Evolutionary conservation across 2,888 invertebrate species (phyloP), one percentile per base, ranked within the genome.

Genomic region (Lycophotia porphyrea): DNA sequence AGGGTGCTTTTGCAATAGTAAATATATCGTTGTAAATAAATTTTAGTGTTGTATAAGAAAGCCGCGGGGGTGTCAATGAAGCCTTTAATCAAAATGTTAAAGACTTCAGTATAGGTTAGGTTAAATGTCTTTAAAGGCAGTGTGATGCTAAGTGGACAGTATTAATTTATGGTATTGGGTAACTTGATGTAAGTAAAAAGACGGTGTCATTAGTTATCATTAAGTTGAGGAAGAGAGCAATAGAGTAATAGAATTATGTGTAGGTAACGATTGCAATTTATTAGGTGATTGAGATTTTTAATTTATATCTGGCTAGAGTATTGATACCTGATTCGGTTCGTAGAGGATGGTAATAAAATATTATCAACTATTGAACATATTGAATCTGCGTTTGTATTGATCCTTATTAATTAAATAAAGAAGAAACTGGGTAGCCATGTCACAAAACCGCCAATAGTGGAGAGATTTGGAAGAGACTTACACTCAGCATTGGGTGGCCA

Each of bases 51-150:
- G 78, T 76, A 47, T 80, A 84, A 80, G 68, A 81, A 61, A 81
- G 81, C 86, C 80, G 52, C 80, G 21, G 85, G 88, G 86, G 76
- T 84, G 83, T 82, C 75, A 85, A 82, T 74, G 49, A 69, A 71
- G 82, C 66, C 52, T 85, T 87, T 73, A 86, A 85, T 88, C 81
- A 85, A 72, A 82, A 73, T 49, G 73, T 72, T 82, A 77, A 88
- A 75, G n/a, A 85, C 70, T 73, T 70, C 44, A 18, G 39, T 70
- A 49, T 58, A 58, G 36, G 44, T 74, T 44, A 69, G 66, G 52
- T 80, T 73, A 84, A 84, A 84, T 74, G 55, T 76, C 44, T 80
- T 71, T 65, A 39, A 60, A 74, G 18, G 61, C 55, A 42, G 71
- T 76, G 73, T 76, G 55, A 87, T 76, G 66, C 75, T 81, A 65